Base-by-base conservation (phyloP, 37 sponge, comb jelly and placozoan species). In the Eunapius fragilis region DNA sequence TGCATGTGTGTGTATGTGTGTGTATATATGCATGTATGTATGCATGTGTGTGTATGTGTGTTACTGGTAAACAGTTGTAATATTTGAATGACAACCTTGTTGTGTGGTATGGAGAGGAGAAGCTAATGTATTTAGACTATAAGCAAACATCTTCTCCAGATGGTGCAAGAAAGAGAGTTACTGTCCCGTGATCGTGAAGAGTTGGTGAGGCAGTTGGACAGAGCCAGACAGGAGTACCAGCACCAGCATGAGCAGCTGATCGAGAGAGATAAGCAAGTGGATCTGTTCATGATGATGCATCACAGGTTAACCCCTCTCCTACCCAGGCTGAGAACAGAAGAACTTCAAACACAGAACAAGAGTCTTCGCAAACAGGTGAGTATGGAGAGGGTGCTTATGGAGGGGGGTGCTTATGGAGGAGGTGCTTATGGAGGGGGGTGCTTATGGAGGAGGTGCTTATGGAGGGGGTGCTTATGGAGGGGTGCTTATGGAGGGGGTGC, bases 361-460 rank as follows among this genome's bases (percentile, higher is more conserved):
- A 81, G 78, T 26, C 71, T 88, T 11, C 86, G 69, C 30, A 89
- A 76, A 80, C 93, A 89, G 79, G 87, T 93, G 24, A n/a, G 83
- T 33, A 22, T 69, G 71, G 26, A 23, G 71, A 10, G 82, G 26
- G 25, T 36, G n/a, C n/a, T n/a, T n/a, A n/a, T n/a, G n/a, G n/a
- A n/a, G n/a, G n/a, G n/a, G n/a, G n/a, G n/a, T n/a, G n/a, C n/a
- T n/a, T n/a, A n/a, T n/a, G n/a, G n/a, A n/a, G n/a, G n/a, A n/a
- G n/a, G n/a, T n/a, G n/a, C n/a, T n/a, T n/a, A n/a, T n/a, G n/a
- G n/a, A n/a, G n/a, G n/a, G n/a, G n/a, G n/a, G n/a, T n/a, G n/a
- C n/a, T n/a, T n/a, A n/a, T n/a, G n/a, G n/a, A n/a, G n/a, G n/a
- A n/a, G n/a, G n/a, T n/a, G n/a, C n/a, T n/a, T n/a, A n/a, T n/a